Evolutionary conservation across 2,797 vertebrate genomes (phyloP), one percentile per base, ranked within the genome.

Genomic region (Channa striata): DNA sequence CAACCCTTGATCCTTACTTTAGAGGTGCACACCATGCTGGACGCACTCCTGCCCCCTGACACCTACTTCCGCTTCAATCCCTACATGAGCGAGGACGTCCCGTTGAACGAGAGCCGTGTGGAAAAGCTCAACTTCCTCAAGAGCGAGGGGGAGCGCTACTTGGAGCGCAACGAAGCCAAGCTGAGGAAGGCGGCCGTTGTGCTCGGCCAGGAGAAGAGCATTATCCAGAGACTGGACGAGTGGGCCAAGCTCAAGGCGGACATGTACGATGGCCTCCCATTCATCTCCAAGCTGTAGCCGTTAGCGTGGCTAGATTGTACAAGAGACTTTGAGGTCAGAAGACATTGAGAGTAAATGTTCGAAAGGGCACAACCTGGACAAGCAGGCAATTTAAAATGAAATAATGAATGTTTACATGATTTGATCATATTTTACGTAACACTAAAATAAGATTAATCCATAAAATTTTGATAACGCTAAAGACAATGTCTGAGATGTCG

Each of bases 61-160:
- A 96, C 95, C 12, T 99, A 99, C 69, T 99, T 99, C 92, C 96
- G 98, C 85, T 98, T 99, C 90, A 99, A 99, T 91, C 96, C 98
- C 46, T 90, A 96, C 59, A 94, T 99, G 95, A 96, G 92, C 69
- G 97, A 99, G 90, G 97, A 99, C 80, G 93, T 98, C 88, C 89
- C 96, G 51, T 68, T 99, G 78, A 97, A 99, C 85, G 98, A 99
- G 91, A 98, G 86, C 89, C 96, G 96, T 7, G 79, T 88, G 20
- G 97, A 99, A 86, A 96, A 95, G 74, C 94, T 99, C 30, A 95
- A 92, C 89, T 95, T 96, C 84, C 92, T 99, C 43, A 96, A 94
- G 87, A 83, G 87, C 9, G 97, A 98, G 87, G 95, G 96, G 1
- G 91, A 93, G 57, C 95, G 87, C 54, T 99, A 99, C 77, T 93